Percentiles rank a stretch among this genome's conserved stretches.
Evolutionary conservation across 2,113 vertebrate species (phyloP).

Genomic region (Malaclemys terrapin): DNA sequence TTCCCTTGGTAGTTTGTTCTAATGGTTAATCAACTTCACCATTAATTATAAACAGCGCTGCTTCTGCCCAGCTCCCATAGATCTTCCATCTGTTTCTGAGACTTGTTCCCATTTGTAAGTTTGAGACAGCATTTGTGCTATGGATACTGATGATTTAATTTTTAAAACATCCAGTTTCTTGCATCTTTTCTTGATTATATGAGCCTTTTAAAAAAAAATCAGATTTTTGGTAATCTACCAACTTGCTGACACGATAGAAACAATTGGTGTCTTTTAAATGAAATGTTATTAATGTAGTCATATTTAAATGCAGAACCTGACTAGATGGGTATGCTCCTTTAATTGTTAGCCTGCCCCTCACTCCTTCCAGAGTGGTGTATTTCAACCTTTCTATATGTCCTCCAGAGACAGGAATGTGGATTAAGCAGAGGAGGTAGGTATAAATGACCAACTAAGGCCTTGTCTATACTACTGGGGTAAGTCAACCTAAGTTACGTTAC

Average conservation of each 20-base stretch:
- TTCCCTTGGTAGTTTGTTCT: not conserved
- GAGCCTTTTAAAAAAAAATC: not conserved
- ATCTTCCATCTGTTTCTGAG: not conserved
- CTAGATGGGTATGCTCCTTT: not conserved
- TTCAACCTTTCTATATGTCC: not conserved
- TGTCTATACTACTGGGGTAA: no score
- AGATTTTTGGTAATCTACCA: not conserved
- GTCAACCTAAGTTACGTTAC: no score
- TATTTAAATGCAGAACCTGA: not conserved
- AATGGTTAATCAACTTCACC: not conserved
- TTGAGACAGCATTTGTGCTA: not conserved
- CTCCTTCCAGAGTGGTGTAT: not conserved
- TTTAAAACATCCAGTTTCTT: not conserved
- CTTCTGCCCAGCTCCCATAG: not conserved
- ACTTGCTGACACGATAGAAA: not conserved
- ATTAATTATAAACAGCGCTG: not conserved
- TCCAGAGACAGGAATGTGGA: not conserved
- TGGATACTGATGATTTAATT: not conserved
- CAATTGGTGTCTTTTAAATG: not conserved
- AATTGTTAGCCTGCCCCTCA: not conserved
- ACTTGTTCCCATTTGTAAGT: not conserved
- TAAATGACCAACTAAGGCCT: not conserved
- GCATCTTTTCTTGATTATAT: not conserved
- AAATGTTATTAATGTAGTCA: not conserved
- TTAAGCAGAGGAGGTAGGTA: not conserved